These are phyloP conservation scores for Trichosurus vulpecula DNA, from an alignment of 2,797 vertebrate species.

Conservation along the genomic window DNA sequence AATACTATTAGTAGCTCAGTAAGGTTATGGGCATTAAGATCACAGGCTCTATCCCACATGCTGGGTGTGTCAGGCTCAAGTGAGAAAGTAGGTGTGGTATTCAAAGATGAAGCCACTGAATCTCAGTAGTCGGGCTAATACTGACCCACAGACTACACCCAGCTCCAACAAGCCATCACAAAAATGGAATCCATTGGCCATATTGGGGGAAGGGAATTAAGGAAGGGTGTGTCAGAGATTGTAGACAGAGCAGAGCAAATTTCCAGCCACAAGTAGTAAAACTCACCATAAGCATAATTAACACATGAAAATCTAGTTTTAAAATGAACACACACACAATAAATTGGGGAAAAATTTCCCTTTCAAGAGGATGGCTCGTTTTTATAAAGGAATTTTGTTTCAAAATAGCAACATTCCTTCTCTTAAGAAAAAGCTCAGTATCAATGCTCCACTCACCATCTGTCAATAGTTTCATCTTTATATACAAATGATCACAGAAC, in stretches of 20 bases:
- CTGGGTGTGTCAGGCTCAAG: background rate
- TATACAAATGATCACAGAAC: background rate
- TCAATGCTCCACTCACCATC: background rate
- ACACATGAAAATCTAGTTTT: constrained; percentile 34
- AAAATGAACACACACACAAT: background rate
- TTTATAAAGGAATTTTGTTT: background rate
- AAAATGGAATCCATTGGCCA: constrained; percentile 1
- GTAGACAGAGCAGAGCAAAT: constrained; percentile 22
- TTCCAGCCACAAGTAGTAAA: background rate
- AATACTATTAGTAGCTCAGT: background rate
- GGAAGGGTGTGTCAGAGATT: constrained; percentile 2
- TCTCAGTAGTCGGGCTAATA: background rate
- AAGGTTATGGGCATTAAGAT: background rate
- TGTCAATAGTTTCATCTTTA: background rate
- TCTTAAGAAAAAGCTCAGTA: background rate
- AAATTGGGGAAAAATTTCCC: background rate
- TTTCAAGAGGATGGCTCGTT: background rate
- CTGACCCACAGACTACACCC: background rate
- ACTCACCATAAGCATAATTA: constrained; percentile 26
- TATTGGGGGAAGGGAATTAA: background rate
- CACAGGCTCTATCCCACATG: background rate
- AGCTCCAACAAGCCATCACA: constrained; percentile 3
- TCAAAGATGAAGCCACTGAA: background rate
- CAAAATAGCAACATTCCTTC: background rate
- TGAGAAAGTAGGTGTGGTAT: background rate